Conservation (phyloP, 2,888 invertebrate genomes). For the Zygogramma bicolorata region DNA sequence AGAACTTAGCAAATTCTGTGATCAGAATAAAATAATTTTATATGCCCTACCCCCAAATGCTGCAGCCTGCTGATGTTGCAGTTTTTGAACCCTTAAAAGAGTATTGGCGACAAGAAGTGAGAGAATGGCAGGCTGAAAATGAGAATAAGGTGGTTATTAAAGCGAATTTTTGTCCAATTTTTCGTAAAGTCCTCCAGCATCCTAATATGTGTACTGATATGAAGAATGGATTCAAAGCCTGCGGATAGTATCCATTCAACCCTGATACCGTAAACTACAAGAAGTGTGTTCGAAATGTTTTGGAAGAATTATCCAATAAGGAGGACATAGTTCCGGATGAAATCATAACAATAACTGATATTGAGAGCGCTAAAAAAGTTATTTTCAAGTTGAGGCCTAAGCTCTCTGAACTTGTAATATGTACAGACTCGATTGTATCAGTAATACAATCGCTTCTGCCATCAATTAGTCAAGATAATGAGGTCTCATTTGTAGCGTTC, state of each 20-base stretch:
- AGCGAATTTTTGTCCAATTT: conserved; percentile 49
- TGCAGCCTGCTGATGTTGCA: conserved; percentile 53
- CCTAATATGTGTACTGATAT: conserved; percentile 38
- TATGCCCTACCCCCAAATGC: conserved; percentile 51
- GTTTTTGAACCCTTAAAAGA: conserved; percentile 54
- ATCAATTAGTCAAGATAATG: too few species aligned
- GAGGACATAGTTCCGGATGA: background rate
- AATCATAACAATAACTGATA: too few species aligned
- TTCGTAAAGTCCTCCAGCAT: conserved; percentile 38
- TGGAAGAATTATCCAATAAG: background rate
- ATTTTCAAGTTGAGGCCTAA: conserved; percentile 2
- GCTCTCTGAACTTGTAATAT: conserved; percentile 11
- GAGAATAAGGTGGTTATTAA: conserved; percentile 46
- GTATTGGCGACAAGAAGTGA: conserved; percentile 51
- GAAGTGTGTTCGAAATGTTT: conserved; percentile 31
- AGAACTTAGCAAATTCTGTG: conserved; percentile 49
- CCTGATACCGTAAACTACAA: conserved; percentile 36
- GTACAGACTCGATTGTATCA: too few species aligned
- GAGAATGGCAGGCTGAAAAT: conserved; percentile 47
- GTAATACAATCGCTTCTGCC: too few species aligned
- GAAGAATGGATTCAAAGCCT: conserved; percentile 36
- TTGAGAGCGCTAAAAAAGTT: conserved; percentile 8
- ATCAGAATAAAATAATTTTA: conserved; percentile 50
- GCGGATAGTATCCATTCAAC: conserved; percentile 39
- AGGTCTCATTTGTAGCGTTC: too few species aligned